Base-by-base conservation (phyloP, 2,888 invertebrate genomes). In the Chironomus tentans region DNA sequence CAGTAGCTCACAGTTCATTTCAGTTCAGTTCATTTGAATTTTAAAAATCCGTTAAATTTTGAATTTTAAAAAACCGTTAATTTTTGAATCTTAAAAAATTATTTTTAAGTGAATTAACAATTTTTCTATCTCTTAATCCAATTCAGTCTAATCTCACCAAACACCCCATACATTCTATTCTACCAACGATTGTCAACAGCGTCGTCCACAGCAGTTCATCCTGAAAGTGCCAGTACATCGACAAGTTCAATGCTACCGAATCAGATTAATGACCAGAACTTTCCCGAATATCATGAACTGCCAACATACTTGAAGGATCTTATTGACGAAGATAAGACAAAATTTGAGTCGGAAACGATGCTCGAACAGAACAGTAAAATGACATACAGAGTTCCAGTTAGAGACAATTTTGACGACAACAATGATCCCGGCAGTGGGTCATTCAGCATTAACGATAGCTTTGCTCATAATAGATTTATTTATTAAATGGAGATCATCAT, bases 81-180 rank as follows among this genome's bases (percentile, higher is more conserved):
- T 10, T 10, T 10, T 24, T 24, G 22, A 24, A 24, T 24, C 22
- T 24, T n/a, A n/a, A n/a, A n/a, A n/a, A 24, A 24, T 24, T 24
- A 15, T 70, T 1, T 47, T 28, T 18, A 12, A 50, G n/a, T n/a
- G n/a, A n/a, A n/a, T n/a, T 24, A n/a, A 4, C n/a, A 68, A 38
- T 38, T 68, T n/a, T 68, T 13, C 3, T n/a, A n/a, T n/a, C 13
- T 38, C 6, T 3, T 21, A 10, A 6, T 18, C 5, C 12, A 22
- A 22, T 62, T 10, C 21, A 73, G 72, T 62, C 85, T 91, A 6
- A 87, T 87, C 78, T 88, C 90, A 2, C 90, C 91, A 13, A 91
- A 92, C 81, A 94, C 94, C 0, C 93, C 94, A 0, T 95, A 95
- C 81, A 91, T 95, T 77, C 84, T 95, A 62, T 92, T 95, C 81